Evolutionary conservation across 2,113 vertebrate genomes (phyloP), one percentile per base, ranked within the genome.

Genomic region (Elaphurus davidianus): DNA sequence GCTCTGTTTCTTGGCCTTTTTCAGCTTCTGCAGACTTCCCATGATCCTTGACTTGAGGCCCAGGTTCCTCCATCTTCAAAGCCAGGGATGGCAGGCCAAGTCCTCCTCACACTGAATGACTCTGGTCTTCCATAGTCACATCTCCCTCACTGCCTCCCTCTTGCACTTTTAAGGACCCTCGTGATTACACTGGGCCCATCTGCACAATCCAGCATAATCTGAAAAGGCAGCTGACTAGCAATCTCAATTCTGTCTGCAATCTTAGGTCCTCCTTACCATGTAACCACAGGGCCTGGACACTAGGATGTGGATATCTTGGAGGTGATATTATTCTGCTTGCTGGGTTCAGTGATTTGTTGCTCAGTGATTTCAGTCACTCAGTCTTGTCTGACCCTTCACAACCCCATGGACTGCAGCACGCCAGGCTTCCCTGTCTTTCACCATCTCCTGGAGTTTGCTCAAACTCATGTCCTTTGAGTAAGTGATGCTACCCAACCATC

Each of bases 21-120:
- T 21, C 15, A 6, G 23, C 8, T 47, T 55, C 55, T 43, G 17
- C 10, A 3, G 12, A 50, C 17, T 33, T 36, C 28, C 23, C 11
- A 2, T 3, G 2, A 2, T 19, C 40, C 43, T 87, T 3, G 10
- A 40, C 21, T 6, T 6, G 9, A 30, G 54, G 14, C 8, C 25
- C 7, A 14, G 47, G 43, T 45, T 40, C 43, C 30, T 94, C 28
- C 21, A 21, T 76, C 87, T 64, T 89, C 23, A 50, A 17, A 47
- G 54, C 36, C n/a, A 60, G 30, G 6, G 17, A 10, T 1, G 21
- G 23, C 0, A 0, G 36, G 12, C 23, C 6, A 1, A 36, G 50
- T 40, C 50, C 30, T 64, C 62, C 30, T 85, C 30, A 47, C n/a
- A 15, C 4, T 60, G 5, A 17, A 33, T 30, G 5, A n/a, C 12